Conservation (phyloP, 2,888 invertebrate genomes). For the Drosophila planitibia region DNA sequence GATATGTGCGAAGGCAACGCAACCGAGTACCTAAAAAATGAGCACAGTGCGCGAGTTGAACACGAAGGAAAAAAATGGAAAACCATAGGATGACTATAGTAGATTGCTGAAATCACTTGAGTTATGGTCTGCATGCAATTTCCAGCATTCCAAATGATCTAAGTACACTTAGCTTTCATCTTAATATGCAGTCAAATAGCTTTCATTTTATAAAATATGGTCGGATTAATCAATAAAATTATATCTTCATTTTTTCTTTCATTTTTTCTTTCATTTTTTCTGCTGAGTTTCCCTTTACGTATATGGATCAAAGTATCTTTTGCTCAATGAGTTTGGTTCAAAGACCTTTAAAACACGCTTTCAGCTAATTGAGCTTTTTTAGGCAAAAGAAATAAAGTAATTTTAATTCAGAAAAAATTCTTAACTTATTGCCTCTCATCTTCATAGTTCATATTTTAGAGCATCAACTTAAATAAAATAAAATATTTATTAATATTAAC, state of each 20-base stretch:
- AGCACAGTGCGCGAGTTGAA: constrained; percentile 40
- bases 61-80: not conserved
- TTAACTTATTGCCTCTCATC: accelerated
- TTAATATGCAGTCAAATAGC: not conserved
- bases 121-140: not conserved
- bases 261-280: not conserved
- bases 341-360: not conserved
- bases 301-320: not conserved
- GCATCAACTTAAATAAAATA: not conserved
- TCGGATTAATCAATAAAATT: not conserved
- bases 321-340: not conserved
- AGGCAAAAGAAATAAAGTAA: not conserved
- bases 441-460: not conserved
- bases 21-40: constrained; percentile 40
- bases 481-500: not conserved
- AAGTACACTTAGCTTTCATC: not conserved
- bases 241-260: not conserved
- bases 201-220: not conserved
- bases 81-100: constrained; percentile 43
- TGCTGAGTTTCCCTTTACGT: not conserved
- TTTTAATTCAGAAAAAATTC: not conserved
- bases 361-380: not conserved
- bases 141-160: not conserved
- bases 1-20: constrained; percentile 38
- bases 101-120: constrained; percentile 9